Conservation (phyloP, 53 echinoderm and acorn worm species). For the Paracentrotus lividus region DNA sequence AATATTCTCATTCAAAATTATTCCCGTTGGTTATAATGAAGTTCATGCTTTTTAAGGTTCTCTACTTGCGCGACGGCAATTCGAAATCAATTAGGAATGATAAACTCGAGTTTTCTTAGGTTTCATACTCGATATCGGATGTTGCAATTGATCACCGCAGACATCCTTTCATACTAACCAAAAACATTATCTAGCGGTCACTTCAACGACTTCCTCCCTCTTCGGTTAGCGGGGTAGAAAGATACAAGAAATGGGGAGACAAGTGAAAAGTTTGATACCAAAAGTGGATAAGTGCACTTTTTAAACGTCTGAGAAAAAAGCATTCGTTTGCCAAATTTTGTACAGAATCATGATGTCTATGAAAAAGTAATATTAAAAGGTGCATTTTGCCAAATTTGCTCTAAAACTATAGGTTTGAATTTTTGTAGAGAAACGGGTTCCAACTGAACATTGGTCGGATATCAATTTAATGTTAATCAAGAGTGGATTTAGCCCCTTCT, state of each 20-base stretch:
- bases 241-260: not conserved
- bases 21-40: not conserved
- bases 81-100: not conserved
- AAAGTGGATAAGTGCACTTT: too few relatives aligned
- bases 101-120: not conserved
- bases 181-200: constrained; percentile 10
- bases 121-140: not conserved
- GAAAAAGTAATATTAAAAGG: too few relatives aligned
- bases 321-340: too few relatives aligned
- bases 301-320: too few relatives aligned
- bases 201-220: not conserved
- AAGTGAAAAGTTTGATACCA: too few relatives aligned
- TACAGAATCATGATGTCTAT: too few relatives aligned
- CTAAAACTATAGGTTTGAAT: too few relatives aligned
- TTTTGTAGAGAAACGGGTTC: too few relatives aligned
- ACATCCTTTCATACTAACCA: not conserved
- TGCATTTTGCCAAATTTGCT: too few relatives aligned
- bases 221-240: not conserved
- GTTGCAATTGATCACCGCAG: not conserved
- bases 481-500: too few relatives aligned
- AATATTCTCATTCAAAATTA: not conserved
- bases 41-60: not conserved
- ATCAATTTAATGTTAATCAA: too few relatives aligned
- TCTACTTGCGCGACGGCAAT: not conserved
- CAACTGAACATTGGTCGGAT: too few relatives aligned